Evolutionary conservation across 2,888 invertebrate species (phyloP).

Genomic region (Cordilura impudica): DNA sequence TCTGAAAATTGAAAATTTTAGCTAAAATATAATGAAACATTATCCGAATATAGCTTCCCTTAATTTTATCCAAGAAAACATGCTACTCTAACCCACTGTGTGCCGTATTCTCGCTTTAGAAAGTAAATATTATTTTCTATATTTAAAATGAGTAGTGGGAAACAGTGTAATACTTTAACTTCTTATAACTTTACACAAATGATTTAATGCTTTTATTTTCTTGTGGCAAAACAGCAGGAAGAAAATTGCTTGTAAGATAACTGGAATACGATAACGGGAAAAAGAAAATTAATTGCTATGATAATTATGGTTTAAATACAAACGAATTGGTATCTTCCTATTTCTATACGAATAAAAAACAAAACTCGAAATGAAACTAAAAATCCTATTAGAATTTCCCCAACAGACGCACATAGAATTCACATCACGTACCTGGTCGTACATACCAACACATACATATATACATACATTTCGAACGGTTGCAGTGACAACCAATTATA

Average conservation of each 20-base stretch:
- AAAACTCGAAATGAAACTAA: constrained; percentile 10
- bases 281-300: constrained; percentile 50
- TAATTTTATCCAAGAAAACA: no score
- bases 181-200: background rate
- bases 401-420: constrained; percentile 9
- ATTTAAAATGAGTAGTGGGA: no score
- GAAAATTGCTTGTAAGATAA: constrained; percentile 16
- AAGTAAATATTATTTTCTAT: no score
- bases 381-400: constrained; percentile 6
- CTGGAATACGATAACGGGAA: constrained; percentile 2
- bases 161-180: constrained; percentile 36
- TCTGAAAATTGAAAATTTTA: no score
- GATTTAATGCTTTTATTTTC: constrained; percentile 24
- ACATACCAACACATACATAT: constrained; percentile 27
- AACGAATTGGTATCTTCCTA: background rate
- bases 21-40: no score
- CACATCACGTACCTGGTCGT: constrained; percentile 48
- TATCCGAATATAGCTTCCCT: no score
- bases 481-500: constrained; percentile 70
- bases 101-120: no score
- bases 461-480: background rate
- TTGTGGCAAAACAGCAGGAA: constrained; percentile 1
- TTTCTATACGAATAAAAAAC: background rate
- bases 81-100: no score
- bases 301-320: constrained; percentile 34